Percentiles rank a stretch among this genome's conserved stretches.
Evolutionary conservation across 2,113 vertebrate species (phyloP).

Genomic region (Amblyornis subalaris): DNA sequence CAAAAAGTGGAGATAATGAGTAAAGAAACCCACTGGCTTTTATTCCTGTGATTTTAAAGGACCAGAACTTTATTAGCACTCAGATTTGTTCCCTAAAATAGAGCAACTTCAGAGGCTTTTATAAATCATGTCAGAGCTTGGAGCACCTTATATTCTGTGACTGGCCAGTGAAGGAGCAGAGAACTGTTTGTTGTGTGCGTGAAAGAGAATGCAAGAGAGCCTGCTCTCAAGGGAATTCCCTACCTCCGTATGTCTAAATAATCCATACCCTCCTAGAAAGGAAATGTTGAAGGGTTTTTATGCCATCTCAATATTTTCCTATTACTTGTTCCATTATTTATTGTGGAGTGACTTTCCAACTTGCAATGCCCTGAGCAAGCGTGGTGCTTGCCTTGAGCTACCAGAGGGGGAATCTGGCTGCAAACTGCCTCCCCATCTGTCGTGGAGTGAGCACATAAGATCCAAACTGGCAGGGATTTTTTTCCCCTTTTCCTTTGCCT

Average conservation of each 20-base stretch:
- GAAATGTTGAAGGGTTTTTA: neutral
- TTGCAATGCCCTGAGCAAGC: constrained; percentile 30
- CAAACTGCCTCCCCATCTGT: constrained; percentile 58
- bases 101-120: neutral
- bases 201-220: neutral
- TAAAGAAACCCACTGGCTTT: neutral
- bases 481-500: neutral
- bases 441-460: neutral
- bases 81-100: neutral
- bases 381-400: constrained; percentile 36
- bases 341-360: constrained; percentile 33
- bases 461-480: neutral
- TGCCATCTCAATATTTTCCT: constrained; percentile 29
- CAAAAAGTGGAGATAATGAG: neutral
- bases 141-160: neutral
- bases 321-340: constrained; percentile 41
- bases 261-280: neutral
- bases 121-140: neutral
- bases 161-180: neutral
- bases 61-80: neutral
- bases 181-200: neutral
- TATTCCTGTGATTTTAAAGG: neutral
- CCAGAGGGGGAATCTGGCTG: constrained; percentile 53
- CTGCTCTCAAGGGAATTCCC: neutral
- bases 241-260: neutral